phyloP scores from a whole-genome alignment of 92 coral and sea anemone genomes.

The Epizoanthus fatuus region DNA sequence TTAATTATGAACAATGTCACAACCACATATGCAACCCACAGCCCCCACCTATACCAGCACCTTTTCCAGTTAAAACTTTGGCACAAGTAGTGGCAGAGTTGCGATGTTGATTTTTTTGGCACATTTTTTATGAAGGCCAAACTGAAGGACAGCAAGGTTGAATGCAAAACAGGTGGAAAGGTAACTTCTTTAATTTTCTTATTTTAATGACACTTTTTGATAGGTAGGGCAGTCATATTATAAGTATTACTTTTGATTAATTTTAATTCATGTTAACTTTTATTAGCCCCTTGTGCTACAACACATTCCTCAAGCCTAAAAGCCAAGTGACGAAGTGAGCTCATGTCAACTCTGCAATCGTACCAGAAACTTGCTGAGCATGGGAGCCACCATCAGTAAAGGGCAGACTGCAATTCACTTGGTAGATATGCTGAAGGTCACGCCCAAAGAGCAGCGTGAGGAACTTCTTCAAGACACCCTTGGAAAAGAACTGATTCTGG shows the following conservation, averaged over 20 bases:
- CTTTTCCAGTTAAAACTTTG: not conserved
- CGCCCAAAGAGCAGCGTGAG: not conserved
- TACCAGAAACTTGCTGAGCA: not conserved
- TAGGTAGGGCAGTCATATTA: no score
- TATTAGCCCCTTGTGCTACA: not conserved
- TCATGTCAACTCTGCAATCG: not conserved
- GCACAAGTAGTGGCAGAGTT: not conserved
- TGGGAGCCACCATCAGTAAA: no score
- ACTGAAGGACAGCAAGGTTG: not conserved
- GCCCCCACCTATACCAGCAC: not conserved
- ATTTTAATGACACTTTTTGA: no score
- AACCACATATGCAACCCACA: not conserved
- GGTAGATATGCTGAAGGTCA: not conserved
- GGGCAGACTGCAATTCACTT: not conserved
- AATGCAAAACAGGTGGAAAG: slow-evolving; percentile 6
- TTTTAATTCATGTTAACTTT: not conserved
- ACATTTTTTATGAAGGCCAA: not conserved
- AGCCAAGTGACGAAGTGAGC: not conserved
- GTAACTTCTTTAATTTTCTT: not conserved
- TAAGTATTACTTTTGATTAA: not conserved
- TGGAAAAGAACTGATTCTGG: not conserved
- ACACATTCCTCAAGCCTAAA: slow-evolving; percentile 7
- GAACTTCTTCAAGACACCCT: not conserved
- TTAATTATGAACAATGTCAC: not conserved
- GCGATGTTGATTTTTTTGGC: not conserved